These are phyloP conservation scores for Coreoperca whiteheadi DNA, from an alignment of 2,113 vertebrate species.

Conservation along the genomic window DNA sequence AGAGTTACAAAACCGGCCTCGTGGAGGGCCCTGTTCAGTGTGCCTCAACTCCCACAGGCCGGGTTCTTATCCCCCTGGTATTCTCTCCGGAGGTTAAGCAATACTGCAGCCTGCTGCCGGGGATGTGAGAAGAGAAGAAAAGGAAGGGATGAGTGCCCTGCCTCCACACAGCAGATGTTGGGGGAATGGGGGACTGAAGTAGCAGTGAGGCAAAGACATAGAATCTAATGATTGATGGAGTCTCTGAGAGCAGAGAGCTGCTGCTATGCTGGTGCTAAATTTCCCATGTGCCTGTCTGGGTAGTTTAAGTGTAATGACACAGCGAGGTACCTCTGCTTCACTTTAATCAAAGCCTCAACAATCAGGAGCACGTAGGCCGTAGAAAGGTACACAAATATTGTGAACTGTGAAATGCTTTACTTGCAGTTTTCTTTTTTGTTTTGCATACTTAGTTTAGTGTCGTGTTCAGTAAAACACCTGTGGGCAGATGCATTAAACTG, in stretches of 20 bases:
- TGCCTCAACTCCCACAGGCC: conserved; percentile 49
- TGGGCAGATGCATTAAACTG: neutral
- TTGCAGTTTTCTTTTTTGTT: neutral
- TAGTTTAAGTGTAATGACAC: conserved; percentile 53
- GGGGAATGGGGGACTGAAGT: conserved; percentile 68
- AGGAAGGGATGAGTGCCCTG: conserved; percentile 60
- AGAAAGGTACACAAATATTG: conserved; percentile 15
- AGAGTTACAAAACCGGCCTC: conserved; percentile 31
- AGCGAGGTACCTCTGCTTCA: conserved; percentile 42
- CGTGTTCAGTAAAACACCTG: neutral
- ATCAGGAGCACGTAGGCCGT: neutral
- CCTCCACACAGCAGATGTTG: conserved; percentile 74
- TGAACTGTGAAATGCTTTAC: neutral
- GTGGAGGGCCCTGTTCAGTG: conserved; percentile 25
- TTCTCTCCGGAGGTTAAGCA: conserved; percentile 59
- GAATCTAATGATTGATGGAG: conserved; percentile 73
- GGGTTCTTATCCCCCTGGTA: conserved; percentile 14
- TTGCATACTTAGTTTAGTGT: no score
- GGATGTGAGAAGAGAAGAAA: conserved; percentile 51
- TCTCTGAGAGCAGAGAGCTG: conserved; percentile 58
- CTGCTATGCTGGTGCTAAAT: conserved; percentile 57
- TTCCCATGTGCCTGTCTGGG: conserved; percentile 62
- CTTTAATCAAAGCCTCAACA: conserved; percentile 35
- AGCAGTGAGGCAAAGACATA: conserved; percentile 66
- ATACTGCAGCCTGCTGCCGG: conserved; percentile 31